Conservation (phyloP, 2,888 invertebrate species). For the Dryadula phaetusa region DNA sequence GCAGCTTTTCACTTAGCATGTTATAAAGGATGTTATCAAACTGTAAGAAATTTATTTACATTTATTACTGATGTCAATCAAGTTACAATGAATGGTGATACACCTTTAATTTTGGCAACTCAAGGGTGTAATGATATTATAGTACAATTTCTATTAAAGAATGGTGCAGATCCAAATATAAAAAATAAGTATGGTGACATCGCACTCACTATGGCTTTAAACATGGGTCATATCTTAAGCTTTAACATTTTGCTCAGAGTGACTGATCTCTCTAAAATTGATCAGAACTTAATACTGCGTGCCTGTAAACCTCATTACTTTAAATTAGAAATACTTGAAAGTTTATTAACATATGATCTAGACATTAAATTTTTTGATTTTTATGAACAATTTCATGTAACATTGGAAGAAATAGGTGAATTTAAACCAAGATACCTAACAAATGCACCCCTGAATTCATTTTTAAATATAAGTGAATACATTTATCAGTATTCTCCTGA, state of each 20-base stretch:
- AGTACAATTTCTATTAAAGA: conserved; percentile 65
- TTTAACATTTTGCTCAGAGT: conserved; percentile 65
- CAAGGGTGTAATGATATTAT: conserved; percentile 63
- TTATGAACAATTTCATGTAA: conserved; percentile 60
- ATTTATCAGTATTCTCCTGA: conserved; percentile 66
- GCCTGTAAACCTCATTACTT: conserved; percentile 77
- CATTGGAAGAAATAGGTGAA: conserved; percentile 59
- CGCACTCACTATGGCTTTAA: conserved; percentile 69
- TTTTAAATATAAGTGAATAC: conserved; percentile 73
- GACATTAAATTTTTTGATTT: conserved; percentile 73
- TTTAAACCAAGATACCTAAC: conserved; percentile 59
- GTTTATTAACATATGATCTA: conserved; percentile 67
- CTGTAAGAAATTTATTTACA: conserved; percentile 62
- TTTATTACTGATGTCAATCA: conserved; percentile 71
- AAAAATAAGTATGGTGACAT: conserved; percentile 62
- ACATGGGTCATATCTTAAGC: conserved; percentile 58
- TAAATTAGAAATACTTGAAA: conserved; percentile 69
- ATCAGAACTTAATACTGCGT: conserved; percentile 63
- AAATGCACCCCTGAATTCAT: conserved; percentile 72
- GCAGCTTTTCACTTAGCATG: conserved; percentile 78
- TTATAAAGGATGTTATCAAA: conserved; percentile 64
- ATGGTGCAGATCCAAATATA: conserved; percentile 72
- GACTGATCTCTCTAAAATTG: conserved; percentile 61
- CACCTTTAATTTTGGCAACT: conserved; percentile 68
- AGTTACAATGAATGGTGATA: conserved; percentile 63